These are phyloP conservation scores for Marmota monax DNA, from an alignment of 2,113 vertebrate species.

Conservation along the genomic window DNA sequence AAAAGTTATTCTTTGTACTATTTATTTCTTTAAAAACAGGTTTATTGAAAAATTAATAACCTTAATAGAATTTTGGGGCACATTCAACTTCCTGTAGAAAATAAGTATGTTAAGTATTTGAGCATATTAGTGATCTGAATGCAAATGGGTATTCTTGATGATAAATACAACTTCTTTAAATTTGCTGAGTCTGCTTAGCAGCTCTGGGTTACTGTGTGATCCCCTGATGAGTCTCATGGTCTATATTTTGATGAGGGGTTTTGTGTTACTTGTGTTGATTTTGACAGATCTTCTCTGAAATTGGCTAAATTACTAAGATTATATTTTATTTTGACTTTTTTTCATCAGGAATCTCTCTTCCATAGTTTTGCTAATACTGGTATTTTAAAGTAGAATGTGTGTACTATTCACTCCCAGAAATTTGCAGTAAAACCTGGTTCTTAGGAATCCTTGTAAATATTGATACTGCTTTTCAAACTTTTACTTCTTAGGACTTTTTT, in stretches of 20 bases:
- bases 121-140: not conserved
- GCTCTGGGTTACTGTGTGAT: not conserved
- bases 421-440: not conserved
- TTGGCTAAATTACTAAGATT: not conserved
- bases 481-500: not conserved
- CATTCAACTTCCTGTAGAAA: not conserved
- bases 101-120: not conserved
- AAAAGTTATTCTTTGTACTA: not conserved
- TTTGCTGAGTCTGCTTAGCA: not conserved
- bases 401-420: not conserved
- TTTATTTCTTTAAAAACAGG: not conserved
- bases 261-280: not conserved
- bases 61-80: not conserved
- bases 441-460: not conserved
- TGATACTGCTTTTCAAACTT: conserved; percentile 16
- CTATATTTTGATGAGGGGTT: not conserved
- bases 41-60: conserved; percentile 13
- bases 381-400: not conserved
- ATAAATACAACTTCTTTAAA: not conserved
- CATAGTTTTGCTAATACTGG: not conserved
- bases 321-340: conserved; percentile 18
- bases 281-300: not conserved
- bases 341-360: not conserved
- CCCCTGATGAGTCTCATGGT: not conserved
- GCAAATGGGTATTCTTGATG: not conserved